phyloP scores from a whole-genome alignment of 37 sponge, comb jelly and placozoan species.

The Geodia barretti region DNA sequence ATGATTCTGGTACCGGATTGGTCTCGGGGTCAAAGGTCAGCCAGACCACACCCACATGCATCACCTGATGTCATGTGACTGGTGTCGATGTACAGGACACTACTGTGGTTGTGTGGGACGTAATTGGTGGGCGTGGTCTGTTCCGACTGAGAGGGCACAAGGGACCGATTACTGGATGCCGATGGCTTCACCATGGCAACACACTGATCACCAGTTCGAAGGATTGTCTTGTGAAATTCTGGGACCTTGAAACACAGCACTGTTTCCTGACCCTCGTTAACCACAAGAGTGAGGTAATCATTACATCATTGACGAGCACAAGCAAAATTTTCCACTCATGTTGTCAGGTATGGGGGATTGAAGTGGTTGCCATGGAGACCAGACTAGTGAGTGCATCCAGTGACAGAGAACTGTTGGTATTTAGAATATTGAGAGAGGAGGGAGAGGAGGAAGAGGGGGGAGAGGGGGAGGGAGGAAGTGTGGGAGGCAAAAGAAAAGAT shows the following conservation, averaged over 20 bases:
- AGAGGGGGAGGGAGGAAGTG: slow-evolving; percentile 6
- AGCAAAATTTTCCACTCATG: neutral
- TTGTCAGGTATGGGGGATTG: slow-evolving; percentile 59
- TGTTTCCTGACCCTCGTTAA: slow-evolving; percentile 90
- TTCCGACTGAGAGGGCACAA: slow-evolving; percentile 90
- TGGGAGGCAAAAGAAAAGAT: slow-evolving; percentile 3
- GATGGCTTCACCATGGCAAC: slow-evolving; percentile 35
- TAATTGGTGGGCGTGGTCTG: slow-evolving; percentile 80
- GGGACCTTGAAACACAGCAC: slow-evolving; percentile 94
- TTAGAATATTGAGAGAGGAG: slow-evolving; percentile 9
- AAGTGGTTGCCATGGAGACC: slow-evolving; percentile 25
- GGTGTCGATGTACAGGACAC: slow-evolving; percentile 75
- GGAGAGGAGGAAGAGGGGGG: neutral
- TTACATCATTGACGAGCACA: neutral
- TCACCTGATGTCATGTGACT: neutral
- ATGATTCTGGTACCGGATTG: slow-evolving; percentile 55
- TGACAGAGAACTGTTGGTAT: slow-evolving; percentile 65
- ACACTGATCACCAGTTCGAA: slow-evolving; percentile 90
- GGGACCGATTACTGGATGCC: slow-evolving; percentile 77
- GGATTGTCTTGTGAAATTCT: slow-evolving; percentile 88
- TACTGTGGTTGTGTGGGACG: slow-evolving; percentile 93
- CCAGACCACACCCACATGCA: neutral
- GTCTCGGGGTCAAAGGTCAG: slow-evolving; percentile 85
- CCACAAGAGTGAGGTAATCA: slow-evolving; percentile 73
- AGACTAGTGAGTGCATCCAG: slow-evolving; percentile 72